Evolutionary conservation across 1,140 invertebrate species (phyloP).

Genomic region (Neoseiulus cucumeris): DNA sequence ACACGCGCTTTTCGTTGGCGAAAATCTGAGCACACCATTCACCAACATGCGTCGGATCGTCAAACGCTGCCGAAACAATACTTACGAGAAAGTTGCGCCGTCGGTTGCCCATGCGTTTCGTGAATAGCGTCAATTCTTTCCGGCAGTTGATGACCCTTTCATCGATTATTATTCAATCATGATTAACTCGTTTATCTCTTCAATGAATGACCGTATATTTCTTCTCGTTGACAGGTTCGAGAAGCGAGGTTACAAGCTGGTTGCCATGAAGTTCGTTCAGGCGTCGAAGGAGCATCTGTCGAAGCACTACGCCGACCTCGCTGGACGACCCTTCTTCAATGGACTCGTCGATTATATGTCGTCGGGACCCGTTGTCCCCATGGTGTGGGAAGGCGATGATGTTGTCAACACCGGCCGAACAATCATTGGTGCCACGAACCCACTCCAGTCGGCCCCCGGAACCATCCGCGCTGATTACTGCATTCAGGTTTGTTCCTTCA

Average conservation of each 20-base stretch:
- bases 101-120: no score
- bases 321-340: constrained; percentile 69
- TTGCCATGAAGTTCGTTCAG: constrained; percentile 79
- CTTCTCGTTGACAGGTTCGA: constrained; percentile 48
- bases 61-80: no score
- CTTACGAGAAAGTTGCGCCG: no score
- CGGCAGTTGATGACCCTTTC: no score
- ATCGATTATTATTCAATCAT: no score
- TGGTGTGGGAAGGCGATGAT: constrained; percentile 94
- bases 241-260: constrained; percentile 88
- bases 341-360: constrained; percentile 89
- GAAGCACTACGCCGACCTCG: constrained; percentile 77
- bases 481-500: constrained; percentile 55
- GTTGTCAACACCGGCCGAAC: constrained; percentile 81
- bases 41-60: no score
- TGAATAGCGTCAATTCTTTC: no score
- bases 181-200: no score
- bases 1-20: no score
- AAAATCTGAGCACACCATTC: no score
- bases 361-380: constrained; percentile 88
- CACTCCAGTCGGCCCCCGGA: constrained; percentile 67
- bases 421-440: constrained; percentile 91
- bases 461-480: constrained; percentile 88
- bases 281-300: constrained; percentile 53
- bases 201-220: no score